A percentile compares a stretch with the other conserved stretches of the same genome.
Conservation (phyloP, 2,113 vertebrate species). For the Coregonus clupeaformis region DNA sequence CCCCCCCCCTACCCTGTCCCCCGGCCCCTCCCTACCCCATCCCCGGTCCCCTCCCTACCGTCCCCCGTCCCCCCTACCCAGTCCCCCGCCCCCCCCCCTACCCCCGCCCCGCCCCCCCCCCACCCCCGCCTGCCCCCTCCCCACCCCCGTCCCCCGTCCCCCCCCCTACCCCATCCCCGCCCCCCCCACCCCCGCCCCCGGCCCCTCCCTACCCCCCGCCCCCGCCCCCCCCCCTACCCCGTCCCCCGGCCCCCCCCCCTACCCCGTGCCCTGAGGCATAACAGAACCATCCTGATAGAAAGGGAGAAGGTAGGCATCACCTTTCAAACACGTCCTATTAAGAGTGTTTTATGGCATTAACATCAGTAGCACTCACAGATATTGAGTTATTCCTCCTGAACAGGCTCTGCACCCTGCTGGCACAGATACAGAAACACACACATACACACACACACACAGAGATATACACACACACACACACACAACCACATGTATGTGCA, state of each 20-base stretch:
- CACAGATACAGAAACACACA: background rate
- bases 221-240: too few species aligned
- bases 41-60: too few species aligned
- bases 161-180: too few species aligned
- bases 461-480: conserved; percentile 11
- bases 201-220: too few species aligned
- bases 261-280: conserved; percentile 37
- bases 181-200: too few species aligned
- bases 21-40: too few species aligned
- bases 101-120: too few species aligned
- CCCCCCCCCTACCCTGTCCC: too few species aligned
- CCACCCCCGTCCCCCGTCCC: too few species aligned
- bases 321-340: conserved; percentile 46
- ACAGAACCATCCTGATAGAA: conserved; percentile 1
- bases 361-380: conserved; percentile 48
- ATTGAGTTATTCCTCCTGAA: conserved; percentile 30
- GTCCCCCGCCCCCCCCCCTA: too few species aligned
- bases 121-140: too few species aligned
- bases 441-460: conserved; percentile 4
- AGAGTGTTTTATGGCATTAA: conserved; percentile 55
- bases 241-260: background rate
- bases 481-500: conserved; percentile 5
- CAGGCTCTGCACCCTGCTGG: conserved; percentile 42
- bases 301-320: background rate
- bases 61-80: too few species aligned